Percentiles rank a stretch among this genome's conserved stretches.
These are phyloP conservation scores for Polia nebulosa DNA, from an alignment of 2,888 invertebrate genomes.

Conservation along the genomic window DNA sequence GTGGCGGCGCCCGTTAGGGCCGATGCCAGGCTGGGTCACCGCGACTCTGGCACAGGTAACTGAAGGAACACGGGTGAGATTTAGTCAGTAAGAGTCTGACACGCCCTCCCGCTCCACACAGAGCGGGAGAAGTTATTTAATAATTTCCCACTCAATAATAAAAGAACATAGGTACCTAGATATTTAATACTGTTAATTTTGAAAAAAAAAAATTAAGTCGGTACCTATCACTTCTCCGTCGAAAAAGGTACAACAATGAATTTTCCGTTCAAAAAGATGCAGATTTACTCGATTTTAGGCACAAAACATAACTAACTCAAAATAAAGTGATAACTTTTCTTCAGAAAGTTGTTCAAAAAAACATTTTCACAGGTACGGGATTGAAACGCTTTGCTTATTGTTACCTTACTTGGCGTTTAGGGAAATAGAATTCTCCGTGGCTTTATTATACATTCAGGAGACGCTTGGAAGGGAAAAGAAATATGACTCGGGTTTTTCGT, in stretches of 20 bases:
- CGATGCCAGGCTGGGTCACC: too few species aligned
- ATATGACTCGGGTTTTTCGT: constrained; percentile 30
- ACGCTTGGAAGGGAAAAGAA: constrained; percentile 37
- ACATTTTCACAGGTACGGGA: constrained; percentile 3
- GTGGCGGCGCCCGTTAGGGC: too few species aligned
- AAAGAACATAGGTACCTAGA: too few species aligned
- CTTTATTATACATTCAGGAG: constrained; percentile 54
- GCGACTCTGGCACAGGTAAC: too few species aligned
- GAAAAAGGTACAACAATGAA: neutral
- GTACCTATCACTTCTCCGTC: too few species aligned
- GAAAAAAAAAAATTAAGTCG: too few species aligned
- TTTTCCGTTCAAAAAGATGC: neutral
- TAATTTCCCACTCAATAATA: too few species aligned
- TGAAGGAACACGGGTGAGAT: too few species aligned
- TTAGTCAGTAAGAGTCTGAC: too few species aligned
- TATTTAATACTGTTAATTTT: too few species aligned
- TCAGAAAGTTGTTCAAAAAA: neutral
- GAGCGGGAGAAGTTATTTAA: too few species aligned
- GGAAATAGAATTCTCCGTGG: constrained; percentile 15
- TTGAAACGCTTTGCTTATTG: constrained; percentile 13
- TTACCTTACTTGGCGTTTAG: constrained; percentile 11
- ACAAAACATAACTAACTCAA: neutral
- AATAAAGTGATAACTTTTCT: neutral
- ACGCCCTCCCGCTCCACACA: too few species aligned
- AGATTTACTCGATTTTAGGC: neutral